Base-by-base conservation (phyloP, 2,888 invertebrate species). In the Brachyptera risi region DNA sequence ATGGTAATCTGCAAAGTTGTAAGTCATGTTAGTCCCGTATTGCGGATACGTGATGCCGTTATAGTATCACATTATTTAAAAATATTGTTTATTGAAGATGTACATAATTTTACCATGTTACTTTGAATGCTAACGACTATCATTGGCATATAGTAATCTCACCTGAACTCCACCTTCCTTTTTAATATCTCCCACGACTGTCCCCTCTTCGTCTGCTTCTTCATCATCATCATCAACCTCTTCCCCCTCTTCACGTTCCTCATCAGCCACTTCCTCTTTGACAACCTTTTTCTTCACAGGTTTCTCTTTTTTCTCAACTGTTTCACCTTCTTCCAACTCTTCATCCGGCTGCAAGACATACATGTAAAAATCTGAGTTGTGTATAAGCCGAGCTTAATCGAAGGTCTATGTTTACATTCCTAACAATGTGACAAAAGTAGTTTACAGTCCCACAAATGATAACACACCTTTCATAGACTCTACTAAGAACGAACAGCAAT, bases 1-100 rank as follows among this genome's bases (percentile, higher is more conserved):
- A 65, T 65, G 11, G 61, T 64, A 7, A 65, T 59, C 66, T 66
- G 56, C 11, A 44, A 31, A 56, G 19, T n/a, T n/a, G n/a, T n/a
- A n/a, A n/a, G n/a, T n/a, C n/a, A n/a, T n/a, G n/a, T n/a, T n/a
- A n/a, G n/a, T n/a, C n/a, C n/a, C n/a, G n/a, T n/a, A n/a, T n/a
- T n/a, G n/a, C n/a, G n/a, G n/a, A n/a, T n/a, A n/a, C n/a, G n/a
- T n/a, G n/a, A n/a, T n/a, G n/a, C n/a, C n/a, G n/a, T n/a, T n/a
- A 31, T 31, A 31, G 11, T 11, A 31, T 5, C 5, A 31, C 35
- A 31, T 7, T 31, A n/a, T n/a, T n/a, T n/a, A n/a, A n/a, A n/a
- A n/a, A n/a, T n/a, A n/a, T n/a, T n/a, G n/a, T n/a, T n/a, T n/a
- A n/a, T n/a, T n/a, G n/a, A n/a, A n/a, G n/a, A n/a, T n/a, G n/a